phyloP scores from a whole-genome alignment of 1,140 invertebrate species.

The Diabrotica virgifera region DNA sequence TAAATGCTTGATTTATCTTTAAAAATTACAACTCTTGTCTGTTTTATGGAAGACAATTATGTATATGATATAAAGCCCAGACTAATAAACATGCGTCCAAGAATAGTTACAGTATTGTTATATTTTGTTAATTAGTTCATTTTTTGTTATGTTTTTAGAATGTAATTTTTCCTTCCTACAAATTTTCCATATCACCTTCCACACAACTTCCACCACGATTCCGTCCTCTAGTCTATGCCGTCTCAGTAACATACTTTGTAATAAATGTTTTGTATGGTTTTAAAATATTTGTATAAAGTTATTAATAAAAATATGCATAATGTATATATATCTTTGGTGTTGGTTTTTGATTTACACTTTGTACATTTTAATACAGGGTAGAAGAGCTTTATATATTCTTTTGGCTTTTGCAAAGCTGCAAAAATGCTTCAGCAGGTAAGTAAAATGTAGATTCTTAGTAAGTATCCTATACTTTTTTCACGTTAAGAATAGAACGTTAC shows the following conservation, averaged over 20 bases:
- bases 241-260: neutral
- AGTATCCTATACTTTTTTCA: too few relatives aligned
- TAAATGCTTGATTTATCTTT: too few relatives aligned
- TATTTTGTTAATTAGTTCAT: neutral
- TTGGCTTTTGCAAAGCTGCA: too few relatives aligned
- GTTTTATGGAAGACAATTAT: too few relatives aligned
- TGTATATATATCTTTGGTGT: constrained; percentile 38
- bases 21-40: too few relatives aligned
- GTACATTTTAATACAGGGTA: too few relatives aligned
- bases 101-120: neutral
- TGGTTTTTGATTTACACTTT: constrained; percentile 28
- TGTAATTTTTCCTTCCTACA: neutral
- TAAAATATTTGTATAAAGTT: constrained; percentile 38
- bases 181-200: neutral
- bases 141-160: neutral
- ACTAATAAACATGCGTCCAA: neutral
- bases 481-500: too few relatives aligned
- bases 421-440: too few relatives aligned
- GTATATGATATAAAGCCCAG: too few relatives aligned
- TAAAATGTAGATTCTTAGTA: too few relatives aligned
- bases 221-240: neutral
- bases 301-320: constrained; percentile 39
- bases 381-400: too few relatives aligned
- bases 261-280: constrained; percentile 30
- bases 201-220: neutral